Conservation (phyloP, 2,113 vertebrate genomes). For the Pygoscelis antarcticus region DNA sequence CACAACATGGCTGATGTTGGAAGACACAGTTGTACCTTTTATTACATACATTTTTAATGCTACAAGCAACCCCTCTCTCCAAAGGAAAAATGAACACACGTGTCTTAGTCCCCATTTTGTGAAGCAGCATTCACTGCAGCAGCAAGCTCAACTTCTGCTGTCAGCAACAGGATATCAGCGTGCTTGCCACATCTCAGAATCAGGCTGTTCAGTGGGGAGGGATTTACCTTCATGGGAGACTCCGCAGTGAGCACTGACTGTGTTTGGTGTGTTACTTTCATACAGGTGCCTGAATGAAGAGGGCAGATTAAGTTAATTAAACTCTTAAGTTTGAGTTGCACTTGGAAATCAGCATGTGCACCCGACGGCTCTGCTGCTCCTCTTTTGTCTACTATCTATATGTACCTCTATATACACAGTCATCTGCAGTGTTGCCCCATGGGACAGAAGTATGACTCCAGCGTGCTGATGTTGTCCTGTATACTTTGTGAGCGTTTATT, state of each 20-base stretch:
- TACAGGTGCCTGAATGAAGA: neutral
- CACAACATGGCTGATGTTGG: neutral
- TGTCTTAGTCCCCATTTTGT: neutral
- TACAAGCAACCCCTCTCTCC: neutral
- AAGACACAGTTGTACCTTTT: neutral
- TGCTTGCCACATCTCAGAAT: neutral
- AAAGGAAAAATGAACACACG: neutral
- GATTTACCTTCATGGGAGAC: neutral
- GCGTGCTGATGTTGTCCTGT: neutral
- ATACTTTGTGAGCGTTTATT: neutral
- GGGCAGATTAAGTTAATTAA: too few relatives aligned
- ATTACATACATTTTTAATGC: neutral
- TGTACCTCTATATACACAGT: neutral
- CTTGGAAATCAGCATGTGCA: neutral
- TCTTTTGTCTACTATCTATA: neutral
- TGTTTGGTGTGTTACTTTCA: neutral
- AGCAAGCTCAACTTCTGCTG: neutral
- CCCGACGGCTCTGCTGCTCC: neutral
- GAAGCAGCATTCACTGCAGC: neutral
- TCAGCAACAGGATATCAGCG: rapidly evolving
- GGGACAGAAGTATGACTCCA: neutral
- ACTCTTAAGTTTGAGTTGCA: neutral
- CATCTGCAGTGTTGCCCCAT: neutral
- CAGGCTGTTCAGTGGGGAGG: neutral
- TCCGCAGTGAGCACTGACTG: neutral